A percentile compares a stretch with the other conserved stretches of the same genome.
Conservation (phyloP, 2,113 vertebrate genomes). For the Festucalex cinctus region DNA sequence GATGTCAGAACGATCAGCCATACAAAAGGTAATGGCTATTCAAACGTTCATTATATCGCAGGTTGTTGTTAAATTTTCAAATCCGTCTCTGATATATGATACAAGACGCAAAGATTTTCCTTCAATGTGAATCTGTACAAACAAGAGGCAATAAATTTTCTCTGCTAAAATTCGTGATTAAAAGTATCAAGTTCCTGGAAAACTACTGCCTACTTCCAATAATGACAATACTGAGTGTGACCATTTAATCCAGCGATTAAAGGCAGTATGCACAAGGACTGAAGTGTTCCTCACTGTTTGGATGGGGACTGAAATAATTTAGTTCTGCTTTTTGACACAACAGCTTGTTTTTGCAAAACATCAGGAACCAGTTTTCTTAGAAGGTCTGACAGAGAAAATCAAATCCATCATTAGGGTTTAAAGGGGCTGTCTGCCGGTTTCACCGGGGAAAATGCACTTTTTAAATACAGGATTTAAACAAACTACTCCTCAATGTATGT, state of each 20-base stretch:
- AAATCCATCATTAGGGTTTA: constrained; percentile 12
- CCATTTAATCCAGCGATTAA: constrained; percentile 9
- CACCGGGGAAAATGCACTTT: no score
- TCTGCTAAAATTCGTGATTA: not conserved
- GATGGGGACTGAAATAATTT: not conserved
- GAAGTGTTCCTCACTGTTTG: constrained; percentile 29
- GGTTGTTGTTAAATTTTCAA: constrained; percentile 32
- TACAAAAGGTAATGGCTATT: constrained; percentile 15
- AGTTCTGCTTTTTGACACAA: constrained; percentile 21
- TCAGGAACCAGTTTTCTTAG: constrained; percentile 11
- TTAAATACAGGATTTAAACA: no score
- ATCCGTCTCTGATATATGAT: constrained; percentile 3
- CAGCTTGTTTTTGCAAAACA: constrained; percentile 15
- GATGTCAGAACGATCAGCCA: not conserved
- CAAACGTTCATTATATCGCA: constrained; percentile 26
- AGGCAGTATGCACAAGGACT: not conserved
- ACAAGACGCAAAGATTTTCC: not conserved
- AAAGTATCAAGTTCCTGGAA: not conserved
- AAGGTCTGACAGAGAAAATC: constrained; percentile 43
- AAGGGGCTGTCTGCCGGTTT: no score
- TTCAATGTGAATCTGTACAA: constrained; percentile 25
- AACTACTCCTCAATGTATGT: no score
- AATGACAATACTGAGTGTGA: not conserved
- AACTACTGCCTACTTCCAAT: not conserved
- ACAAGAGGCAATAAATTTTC: constrained; percentile 24